These are phyloP conservation scores for Nothocercus nigrocapillus DNA, from an alignment of 2,113 vertebrate genomes.

Conservation along the genomic window DNA sequence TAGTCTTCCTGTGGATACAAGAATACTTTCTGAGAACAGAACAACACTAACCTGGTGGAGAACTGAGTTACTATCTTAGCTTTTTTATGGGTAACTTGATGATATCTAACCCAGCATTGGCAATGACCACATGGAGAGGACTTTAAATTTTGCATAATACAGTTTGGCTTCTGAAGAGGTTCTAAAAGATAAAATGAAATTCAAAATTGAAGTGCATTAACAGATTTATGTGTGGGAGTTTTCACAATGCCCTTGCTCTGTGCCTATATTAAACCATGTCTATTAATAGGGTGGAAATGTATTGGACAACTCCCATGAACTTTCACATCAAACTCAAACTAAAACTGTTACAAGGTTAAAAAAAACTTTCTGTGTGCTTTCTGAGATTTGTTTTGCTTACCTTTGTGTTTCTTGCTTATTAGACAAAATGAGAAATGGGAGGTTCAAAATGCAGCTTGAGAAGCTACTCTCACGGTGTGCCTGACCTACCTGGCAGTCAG, in stretches of 20 bases:
- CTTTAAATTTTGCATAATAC: not conserved
- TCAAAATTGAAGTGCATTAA: not conserved
- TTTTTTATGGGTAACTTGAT: not conserved
- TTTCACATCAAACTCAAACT: constrained; percentile 29
- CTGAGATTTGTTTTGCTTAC: constrained; percentile 23
- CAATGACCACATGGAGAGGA: not conserved
- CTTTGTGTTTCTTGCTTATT: not conserved
- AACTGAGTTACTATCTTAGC: not conserved
- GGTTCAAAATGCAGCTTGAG: not conserved
- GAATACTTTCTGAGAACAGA: not conserved
- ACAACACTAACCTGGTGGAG: not conserved
- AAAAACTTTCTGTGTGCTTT: not conserved
- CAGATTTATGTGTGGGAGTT: not conserved
- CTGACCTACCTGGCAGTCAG: not conserved
- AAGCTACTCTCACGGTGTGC: not conserved
- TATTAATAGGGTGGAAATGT: constrained; percentile 53
- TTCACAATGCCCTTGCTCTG: constrained; percentile 3
- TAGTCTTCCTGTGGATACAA: not conserved
- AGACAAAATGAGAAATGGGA: not conserved
- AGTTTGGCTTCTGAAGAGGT: not conserved
- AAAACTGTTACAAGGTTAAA: not conserved
- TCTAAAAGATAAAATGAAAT: not conserved
- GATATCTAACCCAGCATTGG: not conserved
- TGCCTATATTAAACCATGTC: constrained; percentile 27
- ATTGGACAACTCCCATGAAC: constrained; percentile 50